These are phyloP conservation scores for Megalurothrips usitatus DNA, from an alignment of 2,888 invertebrate species.

Conservation along the genomic window DNA sequence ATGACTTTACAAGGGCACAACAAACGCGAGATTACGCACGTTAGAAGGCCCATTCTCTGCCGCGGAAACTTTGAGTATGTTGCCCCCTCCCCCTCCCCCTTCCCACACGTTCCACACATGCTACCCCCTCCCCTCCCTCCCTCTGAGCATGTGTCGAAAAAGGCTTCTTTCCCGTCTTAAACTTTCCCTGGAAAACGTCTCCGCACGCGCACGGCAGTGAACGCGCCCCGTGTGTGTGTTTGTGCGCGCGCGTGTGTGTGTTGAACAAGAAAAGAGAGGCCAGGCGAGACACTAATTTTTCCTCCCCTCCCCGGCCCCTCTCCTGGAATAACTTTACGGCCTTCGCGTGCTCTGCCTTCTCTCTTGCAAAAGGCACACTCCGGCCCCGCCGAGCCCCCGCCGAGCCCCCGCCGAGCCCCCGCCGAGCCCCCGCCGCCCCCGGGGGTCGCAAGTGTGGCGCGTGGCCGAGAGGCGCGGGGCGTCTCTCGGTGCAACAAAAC, in stretches of 20 bases:
- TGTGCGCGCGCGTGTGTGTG: not conserved
- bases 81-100: not conserved
- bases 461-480: not conserved
- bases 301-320: not conserved
- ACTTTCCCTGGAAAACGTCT: constrained; percentile 18
- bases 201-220: not conserved
- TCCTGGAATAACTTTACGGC: not conserved
- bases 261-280: not conserved
- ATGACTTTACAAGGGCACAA: constrained; percentile 21
- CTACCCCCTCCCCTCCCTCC: not conserved
- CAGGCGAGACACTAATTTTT: not conserved
- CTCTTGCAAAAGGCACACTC: not conserved
- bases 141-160: constrained; percentile 13
- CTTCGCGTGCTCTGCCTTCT: not conserved
- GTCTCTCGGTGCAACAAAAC: too few species aligned
- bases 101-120: not conserved
- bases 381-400: too few species aligned
- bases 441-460: too few species aligned
- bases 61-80: not conserved
- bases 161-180: not conserved
- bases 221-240: not conserved
- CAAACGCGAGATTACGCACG: constrained; percentile 18
- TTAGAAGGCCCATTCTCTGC: not conserved
- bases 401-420: too few species aligned
- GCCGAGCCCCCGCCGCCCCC: too few species aligned